phyloP scores from a whole-genome alignment of 2,113 vertebrate genomes.

The Malurus alboscapulatus region DNA sequence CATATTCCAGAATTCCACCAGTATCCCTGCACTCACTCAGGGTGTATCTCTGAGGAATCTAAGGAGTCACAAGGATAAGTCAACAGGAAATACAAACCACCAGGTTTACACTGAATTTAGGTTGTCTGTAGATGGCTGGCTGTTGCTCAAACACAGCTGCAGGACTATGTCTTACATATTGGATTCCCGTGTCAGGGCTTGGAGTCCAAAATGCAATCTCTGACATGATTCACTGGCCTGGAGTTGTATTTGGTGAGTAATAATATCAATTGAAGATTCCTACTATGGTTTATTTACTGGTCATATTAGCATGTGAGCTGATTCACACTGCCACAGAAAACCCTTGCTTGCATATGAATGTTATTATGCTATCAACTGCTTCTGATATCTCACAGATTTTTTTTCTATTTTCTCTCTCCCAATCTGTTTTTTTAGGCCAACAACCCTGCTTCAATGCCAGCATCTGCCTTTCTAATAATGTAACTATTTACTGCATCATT shows the following conservation, averaged over 20 bases:
- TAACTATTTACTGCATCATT: constrained; percentile 66
- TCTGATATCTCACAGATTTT: constrained; percentile 19
- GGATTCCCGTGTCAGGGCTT: not conserved
- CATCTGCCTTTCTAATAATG: constrained; percentile 62
- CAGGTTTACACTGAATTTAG: not conserved
- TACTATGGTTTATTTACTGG: constrained; percentile 43
- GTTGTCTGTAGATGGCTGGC: not conserved
- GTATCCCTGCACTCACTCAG: not conserved
- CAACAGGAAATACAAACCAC: not conserved
- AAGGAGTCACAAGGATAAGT: not conserved
- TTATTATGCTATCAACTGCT: constrained; percentile 17
- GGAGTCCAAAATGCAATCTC: not conserved
- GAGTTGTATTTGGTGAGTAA: constrained; percentile 3
- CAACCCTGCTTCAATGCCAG: constrained; percentile 47
- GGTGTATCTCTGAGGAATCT: not conserved
- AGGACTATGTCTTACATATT: not conserved
- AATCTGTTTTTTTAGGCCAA: constrained; percentile 57
- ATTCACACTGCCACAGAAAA: constrained; percentile 23
- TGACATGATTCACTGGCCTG: not conserved
- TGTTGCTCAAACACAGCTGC: not conserved
- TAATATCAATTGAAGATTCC: not conserved
- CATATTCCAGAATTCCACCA: not conserved
- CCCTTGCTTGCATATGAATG: constrained; percentile 26
- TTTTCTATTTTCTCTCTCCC: constrained; percentile 40
- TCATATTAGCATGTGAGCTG: constrained; percentile 19